phyloP scores from a whole-genome alignment of 1,140 invertebrate species.

The Caerostris darwini region DNA sequence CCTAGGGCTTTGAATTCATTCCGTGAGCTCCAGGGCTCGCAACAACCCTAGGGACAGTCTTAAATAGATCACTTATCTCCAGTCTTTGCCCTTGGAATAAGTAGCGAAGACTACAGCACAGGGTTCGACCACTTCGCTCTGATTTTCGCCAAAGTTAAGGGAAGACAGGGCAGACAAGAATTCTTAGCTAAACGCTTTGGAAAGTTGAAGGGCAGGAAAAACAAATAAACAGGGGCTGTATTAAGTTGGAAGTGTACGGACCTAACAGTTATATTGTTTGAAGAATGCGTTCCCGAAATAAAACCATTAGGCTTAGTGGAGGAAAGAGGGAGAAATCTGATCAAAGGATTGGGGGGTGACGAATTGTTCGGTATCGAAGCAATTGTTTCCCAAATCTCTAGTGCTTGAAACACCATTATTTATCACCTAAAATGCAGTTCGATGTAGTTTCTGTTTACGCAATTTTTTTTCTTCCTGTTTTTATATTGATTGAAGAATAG shows the following conservation, averaged over 20 bases:
- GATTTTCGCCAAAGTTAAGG: constrained; percentile 43
- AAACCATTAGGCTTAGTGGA: constrained; percentile 39
- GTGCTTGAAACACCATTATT: constrained; percentile 12
- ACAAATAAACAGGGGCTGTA: constrained; percentile 46
- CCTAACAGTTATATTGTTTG: constrained; percentile 24
- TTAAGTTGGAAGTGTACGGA: constrained; percentile 28
- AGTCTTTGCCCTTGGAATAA: not conserved
- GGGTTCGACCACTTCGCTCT: not conserved
- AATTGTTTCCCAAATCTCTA: not conserved
- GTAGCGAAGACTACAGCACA: constrained; percentile 16
- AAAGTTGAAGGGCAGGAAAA: constrained; percentile 1
- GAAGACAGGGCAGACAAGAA: not conserved
- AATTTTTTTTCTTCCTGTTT: not conserved
- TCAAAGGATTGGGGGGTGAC: constrained; percentile 24
- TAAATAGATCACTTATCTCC: constrained; percentile 68
- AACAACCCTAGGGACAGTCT: constrained; percentile 26
- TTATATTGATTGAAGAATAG: not conserved
- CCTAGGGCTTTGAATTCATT: constrained; percentile 55
- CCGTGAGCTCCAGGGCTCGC: not conserved
- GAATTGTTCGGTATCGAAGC: constrained; percentile 28
- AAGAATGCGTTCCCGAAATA: constrained; percentile 38
- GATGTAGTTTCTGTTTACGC: not conserved
- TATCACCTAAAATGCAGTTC: not conserved
- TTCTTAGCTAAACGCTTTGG: constrained; percentile 37
- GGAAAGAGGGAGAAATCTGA: not conserved